Evolutionary conservation across 2,797 vertebrate genomes (phyloP), one percentile per base, ranked within the genome.

Genomic region (Pangasius mekongensis): DNA sequence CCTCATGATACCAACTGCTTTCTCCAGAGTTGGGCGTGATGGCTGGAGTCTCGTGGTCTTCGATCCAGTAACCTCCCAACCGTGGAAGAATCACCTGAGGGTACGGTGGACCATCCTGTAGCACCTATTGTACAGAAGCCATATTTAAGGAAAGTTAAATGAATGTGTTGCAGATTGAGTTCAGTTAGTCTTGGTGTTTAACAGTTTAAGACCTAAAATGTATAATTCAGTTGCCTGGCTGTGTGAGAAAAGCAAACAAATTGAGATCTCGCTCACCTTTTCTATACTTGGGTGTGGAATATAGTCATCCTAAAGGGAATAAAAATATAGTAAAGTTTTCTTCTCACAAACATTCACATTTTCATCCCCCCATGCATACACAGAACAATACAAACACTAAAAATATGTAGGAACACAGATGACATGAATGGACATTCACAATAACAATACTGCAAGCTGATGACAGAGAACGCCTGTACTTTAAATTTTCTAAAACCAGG

Each of bases 51-150:
- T 96, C 95, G 0, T 95, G 90, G 54, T 97, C 97, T 92, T 99
- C 98, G 0, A 99, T 98, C 98, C 98, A 99, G 94, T 99, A 99
- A 62, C 98, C 98, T 87, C 98, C 98, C 0, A 97, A 98, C 93
- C 97, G 96, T 0, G 98, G 98, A 84, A 97, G 94, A 89, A 99
- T 96, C 91, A 99, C 97, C 94, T 98, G 97, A 62, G 98, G 98
- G 92, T 97, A 98, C 0, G 97, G 95, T 20, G 93, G 94, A 56
- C 97, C 96, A 87, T 97, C 94, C 67, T 96, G 95, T 93, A 99
- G 92, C 74, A 99, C 97, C 98, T 99, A 91, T 77, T 5, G 54
- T 36, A 88, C 30, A 86, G 33, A 54, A 78, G 74, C 30, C 86
- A 89, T 52, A 62, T 43, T 62, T 62, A 47, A 39, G 24, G 2